Conservation (phyloP, 2,888 invertebrate genomes). For the Syrista parreyssii region DNA sequence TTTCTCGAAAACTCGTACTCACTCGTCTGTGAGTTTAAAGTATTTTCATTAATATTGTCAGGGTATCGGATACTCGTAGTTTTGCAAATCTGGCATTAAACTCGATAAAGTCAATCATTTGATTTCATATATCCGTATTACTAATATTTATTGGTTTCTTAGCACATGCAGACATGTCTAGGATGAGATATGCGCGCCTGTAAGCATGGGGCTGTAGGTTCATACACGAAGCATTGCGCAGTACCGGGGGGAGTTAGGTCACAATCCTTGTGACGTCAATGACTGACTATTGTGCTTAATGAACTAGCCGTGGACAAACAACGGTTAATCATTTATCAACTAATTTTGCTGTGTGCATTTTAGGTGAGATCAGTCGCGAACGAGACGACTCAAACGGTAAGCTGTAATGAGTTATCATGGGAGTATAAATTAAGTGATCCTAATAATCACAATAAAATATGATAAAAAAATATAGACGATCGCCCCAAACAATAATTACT, state of each 20-base stretch:
- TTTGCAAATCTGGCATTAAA: neutral
- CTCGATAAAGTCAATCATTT: neutral
- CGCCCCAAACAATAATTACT: no score
- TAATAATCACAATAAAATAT: no score
- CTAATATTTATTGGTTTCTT: conserved; percentile 1
- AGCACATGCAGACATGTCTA: conserved; percentile 11
- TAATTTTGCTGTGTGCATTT: conserved; percentile 48
- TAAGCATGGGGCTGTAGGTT: conserved; percentile 47
- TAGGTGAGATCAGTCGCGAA: conserved; percentile 68
- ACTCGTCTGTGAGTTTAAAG: no score
- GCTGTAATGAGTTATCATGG: conserved; percentile 18
- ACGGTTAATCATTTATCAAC: conserved; percentile 24
- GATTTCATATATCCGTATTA: neutral
- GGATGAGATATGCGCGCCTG: conserved; percentile 45
- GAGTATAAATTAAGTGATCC: no score
- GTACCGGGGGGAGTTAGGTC: conserved; percentile 34
- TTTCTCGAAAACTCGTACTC: no score
- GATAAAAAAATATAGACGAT: no score
- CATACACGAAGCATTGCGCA: conserved; percentile 44
- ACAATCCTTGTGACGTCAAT: conserved; percentile 42
- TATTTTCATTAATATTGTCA: no score
- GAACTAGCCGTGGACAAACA: conserved; percentile 30
- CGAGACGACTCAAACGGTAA: conserved; percentile 67
- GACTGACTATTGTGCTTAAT: conserved; percentile 35
- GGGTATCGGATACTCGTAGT: neutral